phyloP scores from a whole-genome alignment of 1,140 invertebrate species.

The Colletes gigas region DNA sequence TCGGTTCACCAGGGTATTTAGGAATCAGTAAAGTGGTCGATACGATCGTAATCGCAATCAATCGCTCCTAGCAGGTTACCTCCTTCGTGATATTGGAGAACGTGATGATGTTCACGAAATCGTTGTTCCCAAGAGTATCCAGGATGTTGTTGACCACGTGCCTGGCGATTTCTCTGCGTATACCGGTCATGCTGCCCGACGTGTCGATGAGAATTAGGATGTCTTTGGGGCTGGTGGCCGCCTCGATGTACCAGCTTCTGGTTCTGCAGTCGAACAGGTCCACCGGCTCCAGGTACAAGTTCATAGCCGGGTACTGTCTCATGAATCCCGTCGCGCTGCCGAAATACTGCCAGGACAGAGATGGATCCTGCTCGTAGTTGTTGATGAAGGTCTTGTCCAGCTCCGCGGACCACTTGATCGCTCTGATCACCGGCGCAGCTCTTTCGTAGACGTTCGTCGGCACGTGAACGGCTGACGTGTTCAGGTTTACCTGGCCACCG shows the following conservation, averaged over 20 bases:
- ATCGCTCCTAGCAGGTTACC: constrained; percentile 60
- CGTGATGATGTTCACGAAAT: constrained; percentile 98
- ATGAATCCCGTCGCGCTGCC: constrained; percentile 97
- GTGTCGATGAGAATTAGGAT: constrained; percentile 96
- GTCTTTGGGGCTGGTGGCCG: constrained; percentile 98
- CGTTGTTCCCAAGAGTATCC: constrained; percentile 98
- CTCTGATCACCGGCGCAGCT: constrained; percentile 75
- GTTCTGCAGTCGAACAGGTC: constrained; percentile 95
- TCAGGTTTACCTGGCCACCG: constrained; percentile 90
- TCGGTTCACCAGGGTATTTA: no score
- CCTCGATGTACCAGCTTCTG: constrained; percentile 97
- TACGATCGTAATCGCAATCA: not conserved
- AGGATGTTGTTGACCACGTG: constrained; percentile 97
- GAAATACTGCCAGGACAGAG: constrained; percentile 98
- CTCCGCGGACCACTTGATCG: constrained; percentile 88
- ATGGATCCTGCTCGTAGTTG: constrained; percentile 93
- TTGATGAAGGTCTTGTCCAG: constrained; percentile 93
- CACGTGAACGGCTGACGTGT: constrained; percentile 94
- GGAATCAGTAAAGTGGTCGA: no score
- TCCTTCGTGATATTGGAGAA: constrained; percentile 89
- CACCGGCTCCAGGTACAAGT: constrained; percentile 86
- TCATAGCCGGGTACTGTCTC: constrained; percentile 93
- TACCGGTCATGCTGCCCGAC: constrained; percentile 98
- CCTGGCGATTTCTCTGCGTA: constrained; percentile 94
- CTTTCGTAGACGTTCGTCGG: constrained; percentile 97